Evolutionary conservation across 64 coral and sea anemone genomes (phyloP).

Genomic region (Anthopleura sola): DNA sequence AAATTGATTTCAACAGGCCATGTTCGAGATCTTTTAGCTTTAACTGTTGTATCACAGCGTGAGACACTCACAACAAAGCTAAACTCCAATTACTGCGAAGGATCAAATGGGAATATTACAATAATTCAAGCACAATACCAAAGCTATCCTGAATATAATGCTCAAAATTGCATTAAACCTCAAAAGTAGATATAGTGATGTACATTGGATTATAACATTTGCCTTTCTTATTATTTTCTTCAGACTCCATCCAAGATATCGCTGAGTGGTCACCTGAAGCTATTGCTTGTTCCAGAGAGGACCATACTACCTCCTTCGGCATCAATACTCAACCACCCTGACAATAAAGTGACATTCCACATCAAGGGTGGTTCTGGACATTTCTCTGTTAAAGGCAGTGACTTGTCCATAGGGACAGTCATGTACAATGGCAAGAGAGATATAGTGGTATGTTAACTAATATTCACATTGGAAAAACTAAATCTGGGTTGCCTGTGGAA

Average conservation of each 20-base stretch:
- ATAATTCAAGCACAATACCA: too few species aligned
- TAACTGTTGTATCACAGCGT: too few species aligned
- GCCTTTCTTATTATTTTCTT: neutral
- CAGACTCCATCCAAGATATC: constrained; percentile 41
- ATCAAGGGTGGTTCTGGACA: constrained; percentile 70
- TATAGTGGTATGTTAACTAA: constrained; percentile 35
- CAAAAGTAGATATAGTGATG: too few species aligned
- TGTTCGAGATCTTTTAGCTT: too few species aligned
- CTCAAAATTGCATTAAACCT: too few species aligned
- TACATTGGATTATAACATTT: too few species aligned
- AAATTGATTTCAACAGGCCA: too few species aligned
- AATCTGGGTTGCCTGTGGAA: too few species aligned
- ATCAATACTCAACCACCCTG: constrained; percentile 70
- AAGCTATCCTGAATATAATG: too few species aligned
- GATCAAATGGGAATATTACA: too few species aligned
- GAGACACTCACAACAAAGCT: too few species aligned
- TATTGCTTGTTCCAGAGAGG: constrained; percentile 72
- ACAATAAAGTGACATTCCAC: constrained; percentile 56
- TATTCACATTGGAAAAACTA: neutral
- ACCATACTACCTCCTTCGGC: constrained; percentile 49
- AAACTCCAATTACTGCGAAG: too few species aligned
- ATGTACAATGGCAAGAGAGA: constrained; percentile 52
- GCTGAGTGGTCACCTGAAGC: constrained; percentile 44
- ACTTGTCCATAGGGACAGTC: constrained; percentile 39
- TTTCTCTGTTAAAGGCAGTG: constrained; percentile 75